Conservation (phyloP, 2,797 vertebrate genomes). For the Hydrophis major region DNA sequence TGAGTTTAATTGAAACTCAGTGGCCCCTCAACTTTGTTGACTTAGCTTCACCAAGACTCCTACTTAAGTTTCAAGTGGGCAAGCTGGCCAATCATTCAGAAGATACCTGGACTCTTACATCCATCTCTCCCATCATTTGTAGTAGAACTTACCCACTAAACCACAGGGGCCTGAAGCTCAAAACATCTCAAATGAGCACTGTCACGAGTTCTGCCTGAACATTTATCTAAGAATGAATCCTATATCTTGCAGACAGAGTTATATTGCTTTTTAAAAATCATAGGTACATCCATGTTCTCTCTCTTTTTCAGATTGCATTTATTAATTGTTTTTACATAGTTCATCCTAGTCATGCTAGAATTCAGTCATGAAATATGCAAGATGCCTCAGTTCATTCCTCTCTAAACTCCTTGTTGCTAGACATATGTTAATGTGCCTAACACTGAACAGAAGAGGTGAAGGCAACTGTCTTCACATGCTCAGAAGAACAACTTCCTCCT, state of each 20-base stretch:
- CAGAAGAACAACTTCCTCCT: neutral
- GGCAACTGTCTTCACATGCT: neutral
- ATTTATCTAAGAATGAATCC: neutral
- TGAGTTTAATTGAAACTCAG: neutral
- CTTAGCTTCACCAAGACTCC: neutral
- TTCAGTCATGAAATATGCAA: neutral
- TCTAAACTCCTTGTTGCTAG: neutral
- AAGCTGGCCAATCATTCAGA: neutral
- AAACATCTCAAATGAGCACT: neutral
- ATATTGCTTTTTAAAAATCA: neutral
- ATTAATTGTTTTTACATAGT: neutral
- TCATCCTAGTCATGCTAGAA: neutral
- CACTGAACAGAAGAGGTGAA: neutral
- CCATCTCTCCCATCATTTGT: neutral
- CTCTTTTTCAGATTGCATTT: neutral
- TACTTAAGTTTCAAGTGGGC: neutral
- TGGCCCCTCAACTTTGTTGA: neutral
- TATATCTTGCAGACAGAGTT: neutral
- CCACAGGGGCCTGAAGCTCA: neutral
- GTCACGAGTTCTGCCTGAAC: neutral
- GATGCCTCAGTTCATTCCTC: neutral
- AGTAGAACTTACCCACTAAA: neutral
- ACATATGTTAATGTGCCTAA: neutral
- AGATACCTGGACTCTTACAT: no score
- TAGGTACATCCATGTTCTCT: neutral